Base-by-base conservation (phyloP, 2,797 vertebrate genomes). In the Cirrhinus mrigala region DNA sequence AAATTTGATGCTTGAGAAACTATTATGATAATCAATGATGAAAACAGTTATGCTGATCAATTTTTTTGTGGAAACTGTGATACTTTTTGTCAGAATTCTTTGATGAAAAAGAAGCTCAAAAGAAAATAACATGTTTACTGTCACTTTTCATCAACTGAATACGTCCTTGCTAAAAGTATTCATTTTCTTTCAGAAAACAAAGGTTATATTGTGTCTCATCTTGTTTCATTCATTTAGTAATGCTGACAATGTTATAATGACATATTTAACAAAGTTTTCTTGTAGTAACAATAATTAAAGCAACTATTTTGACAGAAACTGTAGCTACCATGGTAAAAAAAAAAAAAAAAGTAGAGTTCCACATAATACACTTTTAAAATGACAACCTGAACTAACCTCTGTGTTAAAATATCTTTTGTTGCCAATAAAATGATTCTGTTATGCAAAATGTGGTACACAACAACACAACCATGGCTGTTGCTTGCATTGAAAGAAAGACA, bases 401-500 rank as follows among this genome's bases (percentile, higher is more conserved):
- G 3, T 68, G 11, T 50, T 50, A 5, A 14, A 50, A 9, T 3
- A n/a, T 40, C 6, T 52, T 24, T 24, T 14, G 40, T 50, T 54
- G 44, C 20, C 48, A 80, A 50, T 68, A 69, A 33, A 81, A 9
- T 40, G 0, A 54, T 6, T 66, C 14, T 3, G 37, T 40, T 16
- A 40, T 40, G 29, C 22, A 58, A 79, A 81, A 68, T 60, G 18
- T 71, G 33, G 46, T 54, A 60, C 52, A 66, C 68, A 82, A 78
- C 29, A 27, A 76, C n/a, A 76, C n/a, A 18, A 22, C 22, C 24
- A 40, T n/a, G 46, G 44, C 20, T 60, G 46, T 62, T 52, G 52
- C 62, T 82, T 85, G 70, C 44, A 73, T 60, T 69, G 48, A 58
- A 79, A 74, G 24, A 27, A 71, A 37, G 9, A 75, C 52, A 68